Evolutionary conservation across 2,113 vertebrate species (phyloP).

Genomic region (Otocyon megalotis): DNA sequence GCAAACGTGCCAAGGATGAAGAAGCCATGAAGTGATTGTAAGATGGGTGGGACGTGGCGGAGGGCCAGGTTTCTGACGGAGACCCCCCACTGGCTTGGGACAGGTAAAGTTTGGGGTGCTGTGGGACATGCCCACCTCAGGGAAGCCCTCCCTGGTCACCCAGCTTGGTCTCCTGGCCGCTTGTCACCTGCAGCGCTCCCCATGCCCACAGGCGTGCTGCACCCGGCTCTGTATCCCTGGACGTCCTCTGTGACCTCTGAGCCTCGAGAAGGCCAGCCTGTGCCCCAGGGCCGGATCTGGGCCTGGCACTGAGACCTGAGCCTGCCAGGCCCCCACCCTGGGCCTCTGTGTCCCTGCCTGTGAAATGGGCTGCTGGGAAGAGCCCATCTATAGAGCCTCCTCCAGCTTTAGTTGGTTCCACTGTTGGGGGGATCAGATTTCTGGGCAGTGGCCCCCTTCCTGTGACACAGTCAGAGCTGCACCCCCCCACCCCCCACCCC

Average conservation of each 20-base stretch:
- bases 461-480: background rate
- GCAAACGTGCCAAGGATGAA: background rate
- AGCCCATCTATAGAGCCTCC: background rate
- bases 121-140: background rate
- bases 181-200: background rate
- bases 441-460: background rate
- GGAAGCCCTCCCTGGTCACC: background rate
- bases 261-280: background rate
- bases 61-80: background rate
- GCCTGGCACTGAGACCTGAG: background rate
- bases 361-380: background rate
- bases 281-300: background rate
- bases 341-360: background rate
- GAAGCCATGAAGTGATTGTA: background rate
- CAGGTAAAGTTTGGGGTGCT: background rate
- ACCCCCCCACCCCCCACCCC: no score
- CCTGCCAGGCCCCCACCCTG: background rate
- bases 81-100: background rate
- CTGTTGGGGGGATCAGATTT: background rate
- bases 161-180: background rate
- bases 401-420: background rate
- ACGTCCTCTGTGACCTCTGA: background rate
- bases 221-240: background rate
- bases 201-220: background rate
- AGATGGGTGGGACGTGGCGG: fast-evolving